Conservation (phyloP, 2,888 invertebrate genomes). For the Acrobasis suavella region DNA sequence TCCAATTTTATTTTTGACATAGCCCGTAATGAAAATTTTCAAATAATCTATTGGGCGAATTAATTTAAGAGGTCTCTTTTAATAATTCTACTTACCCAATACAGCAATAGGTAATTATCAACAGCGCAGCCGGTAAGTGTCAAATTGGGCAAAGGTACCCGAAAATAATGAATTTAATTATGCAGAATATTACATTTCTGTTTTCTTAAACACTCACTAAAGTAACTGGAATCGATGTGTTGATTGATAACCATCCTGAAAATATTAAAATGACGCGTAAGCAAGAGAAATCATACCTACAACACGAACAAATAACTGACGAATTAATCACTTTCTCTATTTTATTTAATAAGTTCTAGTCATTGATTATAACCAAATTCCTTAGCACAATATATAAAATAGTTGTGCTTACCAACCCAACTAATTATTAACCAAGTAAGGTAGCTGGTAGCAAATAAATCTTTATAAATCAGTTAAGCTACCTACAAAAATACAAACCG, state of each 20-base stretch:
- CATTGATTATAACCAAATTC: background rate
- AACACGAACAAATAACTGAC: slow-evolving; percentile 35
- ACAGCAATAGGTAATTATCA: slow-evolving; percentile 15
- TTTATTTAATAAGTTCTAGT: background rate
- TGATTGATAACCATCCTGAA: slow-evolving; percentile 31
- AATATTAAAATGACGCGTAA: slow-evolving; percentile 55
- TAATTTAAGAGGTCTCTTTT: too few species aligned
- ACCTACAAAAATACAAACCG: too few species aligned
- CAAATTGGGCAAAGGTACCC: slow-evolving; percentile 29
- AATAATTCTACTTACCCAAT: too few species aligned
- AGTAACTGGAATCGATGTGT: background rate
- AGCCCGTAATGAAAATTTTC: too few species aligned
- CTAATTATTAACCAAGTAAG: too few species aligned
- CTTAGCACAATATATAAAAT: background rate
- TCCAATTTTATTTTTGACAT: too few species aligned
- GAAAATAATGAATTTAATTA: slow-evolving; percentile 16
- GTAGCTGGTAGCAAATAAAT: too few species aligned
- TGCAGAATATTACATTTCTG: slow-evolving; percentile 11
- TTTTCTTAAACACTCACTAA: background rate
- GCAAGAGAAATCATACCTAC: slow-evolving; percentile 59
- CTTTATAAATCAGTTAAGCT: too few species aligned
- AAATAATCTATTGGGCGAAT: too few species aligned
- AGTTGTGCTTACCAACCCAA: too few species aligned
- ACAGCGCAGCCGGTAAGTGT: slow-evolving; percentile 31
- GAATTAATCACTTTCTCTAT: slow-evolving; percentile 33